Conservation (phyloP, 2,888 invertebrate species). For the Hydrotaea diabolus region DNA sequence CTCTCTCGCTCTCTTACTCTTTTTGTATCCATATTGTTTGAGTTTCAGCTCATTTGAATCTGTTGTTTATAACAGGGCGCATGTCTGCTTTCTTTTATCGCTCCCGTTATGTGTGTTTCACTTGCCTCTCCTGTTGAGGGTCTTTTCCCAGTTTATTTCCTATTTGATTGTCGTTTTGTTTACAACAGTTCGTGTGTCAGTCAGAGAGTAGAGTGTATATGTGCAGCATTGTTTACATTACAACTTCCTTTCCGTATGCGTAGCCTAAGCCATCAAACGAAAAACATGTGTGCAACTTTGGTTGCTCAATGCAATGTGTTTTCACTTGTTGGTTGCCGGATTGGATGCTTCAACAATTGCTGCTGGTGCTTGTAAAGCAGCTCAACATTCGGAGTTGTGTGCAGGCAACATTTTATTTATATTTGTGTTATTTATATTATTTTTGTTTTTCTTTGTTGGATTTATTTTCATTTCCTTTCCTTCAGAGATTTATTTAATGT, state of each 20-base stretch:
- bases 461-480: not conserved
- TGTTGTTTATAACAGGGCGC: slow-evolving; percentile 28
- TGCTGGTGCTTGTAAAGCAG: slow-evolving; percentile 1
- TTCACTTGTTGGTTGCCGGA: slow-evolving; percentile 59
- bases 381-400: slow-evolving; percentile 1
- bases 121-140: slow-evolving; percentile 15
- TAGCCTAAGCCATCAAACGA: slow-evolving; percentile 31
- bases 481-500: slow-evolving; percentile 1
- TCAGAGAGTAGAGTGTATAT: not conserved
- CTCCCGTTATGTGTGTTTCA: not conserved
- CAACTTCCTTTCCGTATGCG: slow-evolving; percentile 63
- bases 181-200: slow-evolving; percentile 47
- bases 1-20: slow-evolving; percentile 24
- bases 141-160: not conserved
- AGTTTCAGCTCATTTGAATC: not conserved
- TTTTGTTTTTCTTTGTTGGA: not conserved
- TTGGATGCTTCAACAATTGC: slow-evolving; percentile 37
- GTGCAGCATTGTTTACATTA: slow-evolving; percentile 60
- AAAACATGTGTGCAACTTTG: slow-evolving; percentile 18
- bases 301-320: slow-evolving; percentile 54
- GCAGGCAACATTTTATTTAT: not conserved
- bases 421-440: too few species aligned
- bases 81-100: slow-evolving; percentile 13
- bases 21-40: not conserved
- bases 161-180: slow-evolving; percentile 48